Percentiles rank a stretch among this genome's conserved stretches.
Conservation (phyloP, 2,888 invertebrate species). For the Hypselothyrea guttata region DNA sequence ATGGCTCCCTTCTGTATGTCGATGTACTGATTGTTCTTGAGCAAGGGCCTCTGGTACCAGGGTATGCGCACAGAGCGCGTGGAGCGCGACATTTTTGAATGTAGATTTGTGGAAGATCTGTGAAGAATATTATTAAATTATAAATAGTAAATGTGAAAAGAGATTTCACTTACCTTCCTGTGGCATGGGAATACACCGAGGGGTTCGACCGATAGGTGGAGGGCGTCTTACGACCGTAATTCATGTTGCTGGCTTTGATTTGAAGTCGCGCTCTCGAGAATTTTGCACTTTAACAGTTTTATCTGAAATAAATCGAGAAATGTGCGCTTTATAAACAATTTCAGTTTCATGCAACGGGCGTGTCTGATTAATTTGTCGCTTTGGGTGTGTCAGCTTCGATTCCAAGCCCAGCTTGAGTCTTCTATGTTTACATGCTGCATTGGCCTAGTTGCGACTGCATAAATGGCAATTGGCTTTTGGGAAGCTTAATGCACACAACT, state of each 20-base stretch:
- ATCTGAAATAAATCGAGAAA: too few species aligned
- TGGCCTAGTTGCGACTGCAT: not conserved
- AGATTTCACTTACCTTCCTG: slow-evolving; percentile 84
- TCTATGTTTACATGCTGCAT: not conserved
- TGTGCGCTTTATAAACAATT: not conserved
- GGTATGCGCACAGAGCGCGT: slow-evolving; percentile 90
- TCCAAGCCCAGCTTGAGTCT: slow-evolving; percentile 46
- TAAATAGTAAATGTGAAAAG: slow-evolving; percentile 41
- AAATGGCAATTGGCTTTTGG: not conserved
- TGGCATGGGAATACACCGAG: slow-evolving; percentile 94
- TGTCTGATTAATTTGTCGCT: slow-evolving; percentile 64
- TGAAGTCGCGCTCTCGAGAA: slow-evolving; percentile 33
- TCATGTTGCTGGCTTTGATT: slow-evolving; percentile 83
- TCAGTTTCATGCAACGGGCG: slow-evolving; percentile 43
- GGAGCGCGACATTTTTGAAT: slow-evolving; percentile 88
- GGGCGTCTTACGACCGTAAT: slow-evolving; percentile 91
- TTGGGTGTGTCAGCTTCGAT: slow-evolving; percentile 58
- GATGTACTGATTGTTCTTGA: slow-evolving; percentile 90
- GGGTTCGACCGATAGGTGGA: slow-evolving; percentile 92
- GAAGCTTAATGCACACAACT: not conserved
- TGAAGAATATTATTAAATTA: not conserved
- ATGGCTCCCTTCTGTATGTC: slow-evolving; percentile 93
- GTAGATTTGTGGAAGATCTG: slow-evolving; percentile 91
- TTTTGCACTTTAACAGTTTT: not conserved
- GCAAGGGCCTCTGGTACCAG: slow-evolving; percentile 93